These are phyloP conservation scores for Rhombomys opimus DNA, from an alignment of 2,113 vertebrate species.

Conservation along the genomic window DNA sequence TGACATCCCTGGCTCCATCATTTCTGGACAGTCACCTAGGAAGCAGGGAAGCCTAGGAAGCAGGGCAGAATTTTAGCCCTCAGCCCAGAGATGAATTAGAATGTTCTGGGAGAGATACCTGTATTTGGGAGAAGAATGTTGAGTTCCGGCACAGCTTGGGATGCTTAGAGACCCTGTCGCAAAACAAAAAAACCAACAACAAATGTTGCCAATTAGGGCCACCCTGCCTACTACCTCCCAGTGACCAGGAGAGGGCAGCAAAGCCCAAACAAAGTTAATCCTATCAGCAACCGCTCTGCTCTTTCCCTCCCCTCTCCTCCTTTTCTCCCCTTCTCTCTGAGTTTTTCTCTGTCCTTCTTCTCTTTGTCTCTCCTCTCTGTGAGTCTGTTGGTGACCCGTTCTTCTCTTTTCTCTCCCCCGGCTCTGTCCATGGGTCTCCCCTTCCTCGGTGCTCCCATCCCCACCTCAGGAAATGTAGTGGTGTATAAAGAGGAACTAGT, in stretches of 20 bases:
- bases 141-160: not conserved
- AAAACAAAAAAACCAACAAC: not conserved
- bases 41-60: not conserved
- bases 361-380: too few relatives aligned
- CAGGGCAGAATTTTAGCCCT: not conserved
- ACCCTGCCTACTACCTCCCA: fast-evolving
- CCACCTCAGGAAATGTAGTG: not conserved
- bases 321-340: not conserved
- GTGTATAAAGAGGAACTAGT: not conserved
- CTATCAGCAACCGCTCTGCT: not conserved
- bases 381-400: not conserved
- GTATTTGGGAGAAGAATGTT: not conserved
- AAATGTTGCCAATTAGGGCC: too few relatives aligned
- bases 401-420: not conserved
- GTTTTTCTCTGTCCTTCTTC: not conserved
- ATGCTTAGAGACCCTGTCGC: not conserved
- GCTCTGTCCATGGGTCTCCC: not conserved
- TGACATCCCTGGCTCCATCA: not conserved
- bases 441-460: not conserved
- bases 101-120: not conserved
- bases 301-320: fast-evolving
- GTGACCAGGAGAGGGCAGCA: constrained; percentile 79
- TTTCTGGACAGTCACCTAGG: not conserved
- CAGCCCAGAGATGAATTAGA: not conserved
- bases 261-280: constrained; percentile 70